Base-by-base conservation (phyloP, 2,113 vertebrate species). In the Cryptotis parvus region DNA sequence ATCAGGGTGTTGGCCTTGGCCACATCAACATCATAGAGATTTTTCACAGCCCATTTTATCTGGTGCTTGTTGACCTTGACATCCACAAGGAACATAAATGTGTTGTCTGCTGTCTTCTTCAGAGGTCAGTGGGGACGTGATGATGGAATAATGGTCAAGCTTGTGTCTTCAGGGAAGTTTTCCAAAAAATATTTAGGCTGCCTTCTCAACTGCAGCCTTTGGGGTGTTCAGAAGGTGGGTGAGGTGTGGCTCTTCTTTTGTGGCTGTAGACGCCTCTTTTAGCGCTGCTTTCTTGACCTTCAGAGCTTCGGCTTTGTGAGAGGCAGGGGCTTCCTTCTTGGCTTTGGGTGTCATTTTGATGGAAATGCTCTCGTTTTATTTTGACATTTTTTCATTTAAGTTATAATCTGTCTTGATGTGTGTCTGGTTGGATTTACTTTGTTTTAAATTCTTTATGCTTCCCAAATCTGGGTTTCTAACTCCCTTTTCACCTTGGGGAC, bases 51-150 rank as follows among this genome's bases (percentile, higher is more conserved):
- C 92, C 99, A 99, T 85, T 99, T 99, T 96, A 99, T 99, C 97
- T 99, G 99, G 92, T 99, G 99, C 95, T 99, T 99, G 97, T 99
- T 99, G 75, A 99, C 99, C 93, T 99, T 99, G 95, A 99, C 98
- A 6, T 99, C 99, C 4, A 99, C 99, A 0, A 99, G 99, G 96
- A 99, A 99, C 83, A 99, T 99, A 75, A 99, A 97, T 1, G 99
- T 99, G 95, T 99, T 99, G 96, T 99, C 99, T 95, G 99, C 99
- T 18, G 99, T 99, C 93, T 99, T 99, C 99, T 45, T 49, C 99
- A 2, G 99, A 99, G 79, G 99, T 99, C 98, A 99, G 96, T 61
- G 99, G 99, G 97, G 99, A 99, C 97, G 99, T 99, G 96, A 99
- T 99, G 97, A 99, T 99, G 95, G 99, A 99, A 96, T 99, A 99